A percentile compares a stretch with the other conserved stretches of the same genome.
These are phyloP conservation scores for Drosophila sproati DNA, from an alignment of 1,140 invertebrate species.

Conservation along the genomic window DNA sequence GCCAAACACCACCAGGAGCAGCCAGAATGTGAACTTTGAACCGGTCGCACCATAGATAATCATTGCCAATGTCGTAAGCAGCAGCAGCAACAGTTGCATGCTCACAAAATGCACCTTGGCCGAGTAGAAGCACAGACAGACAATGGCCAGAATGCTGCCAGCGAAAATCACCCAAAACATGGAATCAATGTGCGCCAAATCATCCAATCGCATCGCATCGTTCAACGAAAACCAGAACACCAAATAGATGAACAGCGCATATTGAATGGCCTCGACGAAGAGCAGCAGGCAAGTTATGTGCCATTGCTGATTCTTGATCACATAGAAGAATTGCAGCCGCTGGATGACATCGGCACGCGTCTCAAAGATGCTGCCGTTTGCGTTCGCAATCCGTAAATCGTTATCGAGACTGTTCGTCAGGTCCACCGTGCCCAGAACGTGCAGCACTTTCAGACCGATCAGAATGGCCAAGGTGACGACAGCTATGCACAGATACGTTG, in stretches of 20 bases:
- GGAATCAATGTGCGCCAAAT: conserved; percentile 54
- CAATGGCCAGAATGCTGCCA: conserved; percentile 53
- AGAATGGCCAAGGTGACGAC: conserved; percentile 60
- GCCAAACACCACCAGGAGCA: conserved; percentile 71
- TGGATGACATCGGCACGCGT: conserved; percentile 68
- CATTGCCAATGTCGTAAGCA: conserved; percentile 67
- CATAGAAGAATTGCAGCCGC: conserved; percentile 77
- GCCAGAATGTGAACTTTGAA: conserved; percentile 66
- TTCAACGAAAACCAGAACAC: conserved; percentile 79
- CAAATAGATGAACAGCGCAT: conserved; percentile 74
- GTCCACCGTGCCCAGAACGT: conserved; percentile 70
- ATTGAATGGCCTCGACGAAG: conserved; percentile 75
- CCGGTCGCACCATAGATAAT: conserved; percentile 65
- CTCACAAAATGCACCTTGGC: conserved; percentile 74
- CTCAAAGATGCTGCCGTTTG: conserved; percentile 77
- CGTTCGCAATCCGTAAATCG: conserved; percentile 75
- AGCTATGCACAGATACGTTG: conserved; percentile 68
- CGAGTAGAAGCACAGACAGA: conserved; percentile 60
- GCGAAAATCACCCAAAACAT: conserved; percentile 78
- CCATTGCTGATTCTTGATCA: conserved; percentile 80
- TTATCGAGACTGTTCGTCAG: conserved; percentile 74
- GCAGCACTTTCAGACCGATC: conserved; percentile 71
- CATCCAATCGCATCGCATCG: conserved; percentile 53
- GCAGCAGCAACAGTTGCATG: conserved; percentile 55
- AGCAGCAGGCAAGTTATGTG: conserved; percentile 69